Percentiles rank a stretch among this genome's conserved stretches.
These are phyloP conservation scores for Eulemur rubriventer DNA, from an alignment of 2,797 vertebrate genomes.

Conservation along the genomic window DNA sequence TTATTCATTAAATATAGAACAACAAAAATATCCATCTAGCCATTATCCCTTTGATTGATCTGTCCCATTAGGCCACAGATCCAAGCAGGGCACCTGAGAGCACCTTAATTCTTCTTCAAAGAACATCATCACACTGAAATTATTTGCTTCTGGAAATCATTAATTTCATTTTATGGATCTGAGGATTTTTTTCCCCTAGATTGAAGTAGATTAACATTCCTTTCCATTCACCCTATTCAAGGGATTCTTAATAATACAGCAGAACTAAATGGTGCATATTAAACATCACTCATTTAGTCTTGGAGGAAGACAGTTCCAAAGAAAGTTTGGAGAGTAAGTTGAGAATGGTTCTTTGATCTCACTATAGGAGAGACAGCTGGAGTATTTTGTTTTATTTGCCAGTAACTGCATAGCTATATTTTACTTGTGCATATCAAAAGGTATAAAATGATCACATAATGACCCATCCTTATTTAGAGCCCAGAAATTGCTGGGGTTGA, in stretches of 20 bases:
- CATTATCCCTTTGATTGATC: conserved; percentile 64
- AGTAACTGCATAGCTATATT: neutral
- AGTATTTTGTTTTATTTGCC: neutral
- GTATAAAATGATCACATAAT: neutral
- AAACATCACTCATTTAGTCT: conserved; percentile 25
- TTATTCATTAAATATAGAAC: conserved; percentile 77
- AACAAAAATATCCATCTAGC: conserved; percentile 60
- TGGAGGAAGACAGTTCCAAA: neutral
- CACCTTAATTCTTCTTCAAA: conserved; percentile 67
- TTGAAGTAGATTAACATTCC: conserved; percentile 30
- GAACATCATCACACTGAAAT: conserved; percentile 39
- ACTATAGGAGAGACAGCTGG: neutral
- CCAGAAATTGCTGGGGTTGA: neutral
- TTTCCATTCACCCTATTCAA: conserved; percentile 45
- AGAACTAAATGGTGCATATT: conserved; percentile 18
- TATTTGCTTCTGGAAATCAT: conserved; percentile 61
- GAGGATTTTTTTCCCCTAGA: conserved; percentile 6
- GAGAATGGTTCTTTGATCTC: neutral
- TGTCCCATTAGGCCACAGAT: conserved; percentile 53
- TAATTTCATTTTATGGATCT: conserved; percentile 63
- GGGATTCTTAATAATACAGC: conserved; percentile 36
- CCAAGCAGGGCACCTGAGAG: conserved; percentile 44
- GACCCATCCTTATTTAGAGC: neutral
- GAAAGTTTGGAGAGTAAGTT: neutral
- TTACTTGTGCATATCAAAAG: neutral